phyloP scores from a whole-genome alignment of 2,113 vertebrate species.

The Motacilla alba region DNA sequence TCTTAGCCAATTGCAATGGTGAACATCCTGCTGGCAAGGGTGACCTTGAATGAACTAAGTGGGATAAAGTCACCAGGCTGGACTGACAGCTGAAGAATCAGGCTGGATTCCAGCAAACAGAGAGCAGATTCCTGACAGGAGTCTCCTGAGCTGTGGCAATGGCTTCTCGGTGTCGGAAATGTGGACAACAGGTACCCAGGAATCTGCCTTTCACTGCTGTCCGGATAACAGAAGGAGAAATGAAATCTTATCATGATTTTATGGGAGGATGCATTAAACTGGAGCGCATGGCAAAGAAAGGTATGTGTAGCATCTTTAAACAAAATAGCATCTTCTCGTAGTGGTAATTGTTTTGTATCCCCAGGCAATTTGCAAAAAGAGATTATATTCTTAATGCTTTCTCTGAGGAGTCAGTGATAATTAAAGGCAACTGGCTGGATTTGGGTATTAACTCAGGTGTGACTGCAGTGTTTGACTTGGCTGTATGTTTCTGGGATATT shows the following conservation, averaged over 20 bases:
- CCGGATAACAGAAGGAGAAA: constrained; percentile 85
- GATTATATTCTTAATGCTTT: background rate
- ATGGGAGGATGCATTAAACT: constrained; percentile 77
- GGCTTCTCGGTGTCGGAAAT: constrained; percentile 64
- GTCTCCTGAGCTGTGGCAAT: constrained; percentile 24
- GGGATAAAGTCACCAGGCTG: constrained; percentile 71
- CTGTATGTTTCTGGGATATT: background rate
- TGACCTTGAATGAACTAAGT: constrained; percentile 75
- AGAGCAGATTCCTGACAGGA: background rate
- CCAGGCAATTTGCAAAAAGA: background rate
- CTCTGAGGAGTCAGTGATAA: background rate
- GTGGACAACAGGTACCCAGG: constrained; percentile 65
- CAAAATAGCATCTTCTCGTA: background rate
- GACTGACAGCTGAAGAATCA: constrained; percentile 41
- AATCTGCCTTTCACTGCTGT: constrained; percentile 72
- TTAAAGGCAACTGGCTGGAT: background rate
- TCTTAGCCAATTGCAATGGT: constrained; percentile 55
- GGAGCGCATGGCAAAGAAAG: constrained; percentile 67
- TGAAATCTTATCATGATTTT: constrained; percentile 85
- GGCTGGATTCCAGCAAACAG: constrained; percentile 15
- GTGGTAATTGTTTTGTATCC: background rate
- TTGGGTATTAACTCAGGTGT: background rate
- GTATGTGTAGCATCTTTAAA: constrained; percentile 71
- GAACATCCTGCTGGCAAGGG: constrained; percentile 44
- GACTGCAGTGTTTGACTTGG: background rate